phyloP scores from a whole-genome alignment of 2,113 vertebrate genomes.

The Indicator indicator region DNA sequence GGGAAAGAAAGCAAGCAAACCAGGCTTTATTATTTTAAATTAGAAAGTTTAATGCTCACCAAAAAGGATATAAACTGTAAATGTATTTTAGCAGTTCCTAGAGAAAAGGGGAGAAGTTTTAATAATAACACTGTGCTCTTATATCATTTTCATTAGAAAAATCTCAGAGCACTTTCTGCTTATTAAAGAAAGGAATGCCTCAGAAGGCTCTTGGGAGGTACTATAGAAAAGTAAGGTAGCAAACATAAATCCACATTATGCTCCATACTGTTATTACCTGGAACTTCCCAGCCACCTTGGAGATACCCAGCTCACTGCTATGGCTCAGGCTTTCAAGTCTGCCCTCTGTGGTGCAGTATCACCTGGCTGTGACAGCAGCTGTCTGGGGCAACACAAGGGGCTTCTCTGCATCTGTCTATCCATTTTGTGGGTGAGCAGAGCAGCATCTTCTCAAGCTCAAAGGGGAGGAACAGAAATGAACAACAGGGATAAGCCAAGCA shows the following conservation, averaged over 20 bases:
- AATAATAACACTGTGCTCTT: slow-evolving; percentile 62
- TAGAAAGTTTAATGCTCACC: slow-evolving; percentile 61
- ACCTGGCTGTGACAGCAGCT: not conserved
- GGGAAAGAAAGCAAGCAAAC: slow-evolving; percentile 20
- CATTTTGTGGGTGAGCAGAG: fast-evolving
- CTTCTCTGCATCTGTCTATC: fast-evolving
- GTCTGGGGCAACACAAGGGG: fast-evolving
- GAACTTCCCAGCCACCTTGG: not conserved
- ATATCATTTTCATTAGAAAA: slow-evolving; percentile 68
- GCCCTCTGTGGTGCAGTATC: not conserved
- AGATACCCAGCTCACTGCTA: not conserved
- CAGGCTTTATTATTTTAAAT: slow-evolving; percentile 66
- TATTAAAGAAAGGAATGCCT: slow-evolving; percentile 57
- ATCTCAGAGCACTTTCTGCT: slow-evolving; percentile 58
- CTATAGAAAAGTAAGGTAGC: slow-evolving; percentile 8
- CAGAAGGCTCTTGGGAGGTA: slow-evolving; percentile 35
- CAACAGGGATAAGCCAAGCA: not conserved
- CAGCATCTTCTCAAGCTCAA: not conserved
- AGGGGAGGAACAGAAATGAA: not conserved
- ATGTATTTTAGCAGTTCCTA: slow-evolving; percentile 61
- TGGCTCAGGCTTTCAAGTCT: not conserved
- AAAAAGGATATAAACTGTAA: slow-evolving; percentile 68
- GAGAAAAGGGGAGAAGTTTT: slow-evolving; percentile 62
- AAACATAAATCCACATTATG: slow-evolving; percentile 32
- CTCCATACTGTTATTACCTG: not conserved